phyloP scores from a whole-genome alignment of 2,113 vertebrate species.

The Corythaixoides concolor region DNA sequence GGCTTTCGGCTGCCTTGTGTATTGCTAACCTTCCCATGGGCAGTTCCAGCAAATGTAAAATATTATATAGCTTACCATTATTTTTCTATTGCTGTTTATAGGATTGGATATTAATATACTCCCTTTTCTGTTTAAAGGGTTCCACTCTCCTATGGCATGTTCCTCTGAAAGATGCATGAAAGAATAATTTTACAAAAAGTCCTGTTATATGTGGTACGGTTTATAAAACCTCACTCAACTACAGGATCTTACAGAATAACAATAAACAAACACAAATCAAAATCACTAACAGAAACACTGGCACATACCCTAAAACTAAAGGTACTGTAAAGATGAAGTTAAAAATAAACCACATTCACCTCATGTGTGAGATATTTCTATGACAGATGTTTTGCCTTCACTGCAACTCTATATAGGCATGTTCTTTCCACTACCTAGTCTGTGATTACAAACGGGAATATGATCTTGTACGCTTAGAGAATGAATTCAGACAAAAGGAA shows the following conservation, averaged over 20 bases:
- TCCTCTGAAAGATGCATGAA: not conserved
- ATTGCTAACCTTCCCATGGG: not conserved
- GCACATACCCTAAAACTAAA: not conserved
- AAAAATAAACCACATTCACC: not conserved
- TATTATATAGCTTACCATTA: not conserved
- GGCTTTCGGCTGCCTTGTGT: not conserved
- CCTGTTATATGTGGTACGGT: not conserved
- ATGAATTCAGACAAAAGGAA: not conserved
- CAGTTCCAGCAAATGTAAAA: not conserved
- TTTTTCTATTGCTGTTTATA: not conserved
- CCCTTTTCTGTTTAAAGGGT: not conserved
- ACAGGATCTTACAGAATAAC: not conserved
- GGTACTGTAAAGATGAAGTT: not conserved
- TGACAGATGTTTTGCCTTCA: not conserved
- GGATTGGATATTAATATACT: not conserved
- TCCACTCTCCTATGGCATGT: not conserved
- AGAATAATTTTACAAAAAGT: not conserved
- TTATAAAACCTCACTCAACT: not conserved
- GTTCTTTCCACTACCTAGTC: slow-evolving; percentile 11
- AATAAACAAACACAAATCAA: not conserved
- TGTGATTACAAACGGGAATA: slow-evolving; percentile 31
- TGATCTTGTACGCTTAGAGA: not conserved
- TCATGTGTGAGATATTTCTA: not conserved
- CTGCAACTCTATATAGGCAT: not conserved
- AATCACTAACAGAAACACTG: not conserved